Conservation (phyloP, 2,797 vertebrate species). For the Bradypus variegatus region DNA sequence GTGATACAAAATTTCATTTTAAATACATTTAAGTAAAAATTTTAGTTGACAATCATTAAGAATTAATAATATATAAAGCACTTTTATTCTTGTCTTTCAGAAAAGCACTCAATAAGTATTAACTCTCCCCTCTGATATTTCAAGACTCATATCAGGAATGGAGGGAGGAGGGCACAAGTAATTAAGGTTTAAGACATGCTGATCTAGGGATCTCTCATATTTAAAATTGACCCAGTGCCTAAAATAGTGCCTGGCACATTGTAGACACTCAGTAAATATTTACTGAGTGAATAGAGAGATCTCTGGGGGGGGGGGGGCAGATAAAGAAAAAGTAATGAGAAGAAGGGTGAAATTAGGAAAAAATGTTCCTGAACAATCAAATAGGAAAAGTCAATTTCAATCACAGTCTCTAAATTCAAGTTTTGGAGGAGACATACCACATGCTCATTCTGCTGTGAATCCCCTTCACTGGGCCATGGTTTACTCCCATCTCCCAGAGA, state of each 20-base stretch:
- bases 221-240: background rate
- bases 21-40: background rate
- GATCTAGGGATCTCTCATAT: background rate
- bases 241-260: background rate
- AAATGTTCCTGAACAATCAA: background rate
- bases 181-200: background rate
- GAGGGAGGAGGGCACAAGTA: background rate
- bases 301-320: background rate
- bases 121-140: background rate
- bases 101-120: background rate
- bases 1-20: background rate
- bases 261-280: background rate
- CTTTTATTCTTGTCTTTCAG: background rate
- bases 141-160: background rate
- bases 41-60: background rate
- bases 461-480: background rate
- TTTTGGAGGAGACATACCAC: background rate
- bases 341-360: background rate
- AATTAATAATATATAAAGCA: background rate
- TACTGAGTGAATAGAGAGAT: background rate
- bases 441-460: background rate
- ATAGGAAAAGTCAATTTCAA: background rate
- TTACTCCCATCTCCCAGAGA: background rate
- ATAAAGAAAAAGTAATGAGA: background rate
- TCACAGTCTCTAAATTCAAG: background rate